Conservation (phyloP, 1,140 invertebrate species). For the Mycetomoellerius zeteki region DNA sequence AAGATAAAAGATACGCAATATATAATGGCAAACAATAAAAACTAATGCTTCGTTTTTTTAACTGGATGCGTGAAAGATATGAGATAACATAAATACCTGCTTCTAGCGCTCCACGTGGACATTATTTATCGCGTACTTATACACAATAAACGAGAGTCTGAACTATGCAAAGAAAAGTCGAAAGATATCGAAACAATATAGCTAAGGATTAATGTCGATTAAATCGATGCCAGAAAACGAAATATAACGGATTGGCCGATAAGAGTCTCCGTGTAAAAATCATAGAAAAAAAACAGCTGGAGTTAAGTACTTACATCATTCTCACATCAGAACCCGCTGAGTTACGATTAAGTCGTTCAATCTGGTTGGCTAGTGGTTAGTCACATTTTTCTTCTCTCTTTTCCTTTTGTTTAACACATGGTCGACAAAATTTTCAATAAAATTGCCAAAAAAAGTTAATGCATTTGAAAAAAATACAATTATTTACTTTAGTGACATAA, state of each 20-base stretch:
- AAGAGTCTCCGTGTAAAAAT: constrained; percentile 70
- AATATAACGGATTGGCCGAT: constrained; percentile 32
- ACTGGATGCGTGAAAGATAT: background rate
- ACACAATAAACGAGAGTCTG: constrained; percentile 21
- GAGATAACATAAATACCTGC: background rate
- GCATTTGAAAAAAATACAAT: background rate
- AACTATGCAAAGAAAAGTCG: constrained; percentile 41
- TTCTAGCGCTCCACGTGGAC: background rate
- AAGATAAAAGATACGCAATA: background rate
- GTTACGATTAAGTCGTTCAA: constrained; percentile 75
- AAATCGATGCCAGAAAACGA: constrained; percentile 39
- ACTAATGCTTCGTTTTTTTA: background rate
- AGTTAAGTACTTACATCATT: constrained; percentile 80
- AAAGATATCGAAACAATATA: background rate
- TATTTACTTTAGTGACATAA: background rate
- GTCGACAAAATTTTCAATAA: background rate
- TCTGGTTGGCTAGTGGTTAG: constrained; percentile 25
- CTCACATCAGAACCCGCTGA: constrained; percentile 79
- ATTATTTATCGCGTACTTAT: constrained; percentile 19
- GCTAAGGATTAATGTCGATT: constrained; percentile 28
- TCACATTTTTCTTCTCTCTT: background rate
- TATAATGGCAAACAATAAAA: background rate
- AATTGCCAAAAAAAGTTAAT: background rate
- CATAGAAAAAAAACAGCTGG: constrained; percentile 67
- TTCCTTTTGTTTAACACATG: background rate